A percentile compares a stretch with the other conserved stretches of the same genome.
phyloP scores from a whole-genome alignment of 2,113 vertebrate genomes.

The Hippocampus barbouri region DNA sequence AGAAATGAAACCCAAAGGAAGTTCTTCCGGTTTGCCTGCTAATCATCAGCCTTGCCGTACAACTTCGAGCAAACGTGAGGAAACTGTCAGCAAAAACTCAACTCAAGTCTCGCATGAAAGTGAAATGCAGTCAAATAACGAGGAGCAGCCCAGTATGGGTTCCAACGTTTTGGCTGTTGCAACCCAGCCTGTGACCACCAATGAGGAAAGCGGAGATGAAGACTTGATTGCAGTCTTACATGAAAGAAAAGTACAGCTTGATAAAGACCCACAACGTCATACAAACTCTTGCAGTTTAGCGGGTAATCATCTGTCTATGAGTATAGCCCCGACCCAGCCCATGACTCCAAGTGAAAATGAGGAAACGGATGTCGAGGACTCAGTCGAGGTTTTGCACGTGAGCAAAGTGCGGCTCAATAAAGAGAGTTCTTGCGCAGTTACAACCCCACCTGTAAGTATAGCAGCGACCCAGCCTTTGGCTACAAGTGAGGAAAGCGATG shows the following conservation, averaged over 20 bases:
- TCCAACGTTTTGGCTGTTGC: slow-evolving; percentile 7
- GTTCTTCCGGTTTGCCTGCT: slow-evolving; percentile 2
- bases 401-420: neutral
- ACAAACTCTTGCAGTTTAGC: neutral
- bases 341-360: slow-evolving; percentile 3
- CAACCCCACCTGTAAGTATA: neutral
- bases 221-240: neutral
- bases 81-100: neutral
- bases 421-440: slow-evolving; percentile 8
- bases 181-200: slow-evolving; percentile 17
- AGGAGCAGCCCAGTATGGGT: neutral
- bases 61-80: neutral
- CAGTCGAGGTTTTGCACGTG: neutral
- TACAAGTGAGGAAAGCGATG: neutral
- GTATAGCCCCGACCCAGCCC: slow-evolving; percentile 19
- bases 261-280: neutral
- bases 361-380: neutral
- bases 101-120: neutral
- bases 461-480: slow-evolving; percentile 25
- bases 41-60: slow-evolving; percentile 6
- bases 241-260: neutral
- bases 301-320: slow-evolving; percentile 10
- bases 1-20: neutral
- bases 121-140: neutral
- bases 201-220: slow-evolving; percentile 3